Conservation (phyloP, 2,113 vertebrate genomes). For the Probosciger aterrimus region DNA sequence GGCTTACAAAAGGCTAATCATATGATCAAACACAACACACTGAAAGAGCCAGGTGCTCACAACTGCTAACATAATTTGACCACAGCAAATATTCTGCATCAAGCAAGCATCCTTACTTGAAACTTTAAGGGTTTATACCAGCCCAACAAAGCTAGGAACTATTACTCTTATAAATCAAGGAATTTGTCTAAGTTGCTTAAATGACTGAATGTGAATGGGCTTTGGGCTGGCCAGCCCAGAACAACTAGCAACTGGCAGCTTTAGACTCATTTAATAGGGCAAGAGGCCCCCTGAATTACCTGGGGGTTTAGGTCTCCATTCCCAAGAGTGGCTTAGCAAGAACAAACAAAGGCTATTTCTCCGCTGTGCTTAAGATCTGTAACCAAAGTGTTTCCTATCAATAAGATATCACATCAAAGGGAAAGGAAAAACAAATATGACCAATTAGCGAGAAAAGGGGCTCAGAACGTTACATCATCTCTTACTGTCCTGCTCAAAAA, state of each 20-base stretch:
- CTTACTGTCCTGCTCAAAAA: not conserved
- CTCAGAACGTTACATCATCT: not conserved
- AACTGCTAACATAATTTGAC: not conserved
- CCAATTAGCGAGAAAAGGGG: fast-evolving
- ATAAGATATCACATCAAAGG: not conserved
- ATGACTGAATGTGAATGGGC: not conserved
- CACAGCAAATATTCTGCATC: not conserved
- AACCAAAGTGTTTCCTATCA: not conserved
- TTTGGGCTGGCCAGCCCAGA: not conserved
- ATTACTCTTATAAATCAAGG: not conserved
- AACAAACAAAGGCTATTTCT: not conserved
- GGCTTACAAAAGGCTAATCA: not conserved
- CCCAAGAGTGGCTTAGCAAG: not conserved
- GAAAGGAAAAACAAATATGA: not conserved
- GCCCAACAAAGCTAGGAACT: not conserved
- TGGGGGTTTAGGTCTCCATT: not conserved
- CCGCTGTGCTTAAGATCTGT: not conserved
- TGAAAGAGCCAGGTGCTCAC: not conserved
- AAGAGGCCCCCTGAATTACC: not conserved
- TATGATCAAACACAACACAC: not conserved
- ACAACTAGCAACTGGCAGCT: not conserved
- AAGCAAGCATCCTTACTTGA: not conserved
- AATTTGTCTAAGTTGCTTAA: not conserved
- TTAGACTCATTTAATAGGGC: not conserved
- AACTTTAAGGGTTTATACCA: not conserved